A percentile compares a stretch with the other conserved stretches of the same genome.
These are phyloP conservation scores for Corydoras maculifer DNA, from an alignment of 2,113 vertebrate species.

Conservation along the genomic window DNA sequence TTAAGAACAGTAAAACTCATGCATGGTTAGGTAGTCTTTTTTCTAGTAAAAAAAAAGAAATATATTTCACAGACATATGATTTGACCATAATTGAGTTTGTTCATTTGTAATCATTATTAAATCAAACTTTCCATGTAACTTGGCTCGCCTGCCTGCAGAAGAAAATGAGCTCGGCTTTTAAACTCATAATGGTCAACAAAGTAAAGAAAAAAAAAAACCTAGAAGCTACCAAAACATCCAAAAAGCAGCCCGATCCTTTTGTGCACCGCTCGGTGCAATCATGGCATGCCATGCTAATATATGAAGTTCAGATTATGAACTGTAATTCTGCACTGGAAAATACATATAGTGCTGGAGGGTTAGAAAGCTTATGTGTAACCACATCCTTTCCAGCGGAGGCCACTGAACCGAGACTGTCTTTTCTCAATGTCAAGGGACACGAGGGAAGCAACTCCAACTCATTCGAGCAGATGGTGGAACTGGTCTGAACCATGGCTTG, in stretches of 20 bases:
- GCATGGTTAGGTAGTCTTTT: conserved; percentile 8
- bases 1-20: conserved; percentile 13
- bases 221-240: conserved; percentile 18
- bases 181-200: conserved; percentile 29
- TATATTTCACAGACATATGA: conserved; percentile 37
- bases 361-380: conserved; percentile 42
- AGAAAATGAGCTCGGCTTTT: conserved; percentile 38
- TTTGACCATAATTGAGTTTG: conserved; percentile 41
- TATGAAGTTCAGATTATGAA: conserved; percentile 25
- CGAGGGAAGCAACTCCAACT: conserved; percentile 43
- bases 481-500: conserved; percentile 46
- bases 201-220: conserved; percentile 12
- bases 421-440: conserved; percentile 48
- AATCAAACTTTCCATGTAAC: conserved; percentile 48
- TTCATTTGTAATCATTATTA: conserved; percentile 44
- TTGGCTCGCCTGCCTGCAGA: conserved; percentile 25
- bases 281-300: conserved; percentile 34
- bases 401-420: conserved; percentile 53
- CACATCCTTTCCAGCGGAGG: conserved; percentile 52
- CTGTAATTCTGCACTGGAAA: conserved; percentile 36
- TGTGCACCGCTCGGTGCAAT: conserved; percentile 23
- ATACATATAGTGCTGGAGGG: conserved; percentile 25
- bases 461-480: conserved; percentile 52
- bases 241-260: conserved; percentile 33
- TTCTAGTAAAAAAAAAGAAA: conserved; percentile 32